A percentile compares a stretch with the other conserved stretches of the same genome.
These are phyloP conservation scores for Parapristionchus giblindavisi DNA, from an alignment of 2,888 invertebrate genomes.

Conservation along the genomic window DNA sequence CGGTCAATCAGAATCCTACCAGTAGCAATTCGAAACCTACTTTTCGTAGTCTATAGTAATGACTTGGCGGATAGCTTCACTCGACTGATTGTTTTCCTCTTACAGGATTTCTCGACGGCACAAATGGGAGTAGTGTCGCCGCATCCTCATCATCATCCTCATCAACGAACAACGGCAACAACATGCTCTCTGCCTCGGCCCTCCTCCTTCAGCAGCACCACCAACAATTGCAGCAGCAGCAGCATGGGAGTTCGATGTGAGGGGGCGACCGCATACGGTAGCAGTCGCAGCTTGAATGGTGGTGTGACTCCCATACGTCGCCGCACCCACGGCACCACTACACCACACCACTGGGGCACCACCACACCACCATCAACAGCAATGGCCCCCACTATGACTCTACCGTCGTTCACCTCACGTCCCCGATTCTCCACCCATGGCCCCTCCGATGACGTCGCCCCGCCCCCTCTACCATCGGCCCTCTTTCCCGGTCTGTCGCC, in stretches of 20 bases:
- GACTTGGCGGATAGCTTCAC: no score
- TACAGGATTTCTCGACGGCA: no score
- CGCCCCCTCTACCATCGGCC: background rate
- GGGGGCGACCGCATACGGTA: no score
- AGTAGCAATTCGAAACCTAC: no score
- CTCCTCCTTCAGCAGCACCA: slow-evolving; percentile 5
- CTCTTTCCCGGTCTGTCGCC: no score
- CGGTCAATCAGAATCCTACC: no score
- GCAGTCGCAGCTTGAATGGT: background rate
- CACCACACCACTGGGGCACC: background rate
- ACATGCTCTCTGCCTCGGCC: slow-evolving; percentile 2
- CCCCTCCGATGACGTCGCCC: slow-evolving; percentile 2
- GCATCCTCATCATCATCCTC: no score
- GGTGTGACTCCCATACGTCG: background rate
- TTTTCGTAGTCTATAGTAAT: no score
- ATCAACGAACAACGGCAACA: slow-evolving; percentile 29
- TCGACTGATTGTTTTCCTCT: no score
- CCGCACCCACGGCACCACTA: background rate
- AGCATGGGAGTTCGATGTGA: slow-evolving; percentile 32
- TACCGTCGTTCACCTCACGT: background rate
- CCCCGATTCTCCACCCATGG: background rate
- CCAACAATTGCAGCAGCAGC: slow-evolving; percentile 6
- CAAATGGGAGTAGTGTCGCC: no score
- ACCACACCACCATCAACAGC: background rate
- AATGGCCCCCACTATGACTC: background rate